Evolutionary conservation across 2,888 invertebrate species (phyloP), one percentile per base, ranked within the genome.

Genomic region (Coleophora flavipennella): DNA sequence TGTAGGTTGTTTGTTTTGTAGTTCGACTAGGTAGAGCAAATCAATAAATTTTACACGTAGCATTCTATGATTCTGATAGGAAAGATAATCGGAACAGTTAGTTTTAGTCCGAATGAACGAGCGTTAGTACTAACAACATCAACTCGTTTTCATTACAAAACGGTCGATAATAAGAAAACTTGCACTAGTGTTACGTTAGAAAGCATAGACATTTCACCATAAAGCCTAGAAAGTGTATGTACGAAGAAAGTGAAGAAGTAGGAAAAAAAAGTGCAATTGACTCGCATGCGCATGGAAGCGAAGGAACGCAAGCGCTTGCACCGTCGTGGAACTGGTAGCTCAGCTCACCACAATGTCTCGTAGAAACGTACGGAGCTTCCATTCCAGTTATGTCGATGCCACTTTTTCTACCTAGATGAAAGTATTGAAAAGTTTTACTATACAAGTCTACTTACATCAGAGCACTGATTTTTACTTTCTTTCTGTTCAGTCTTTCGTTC

Each of bases 391-490:
- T 57, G 58, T 67, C 60, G 59, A 54, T 64, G 59, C 71, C 67
- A 75, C 77, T 80, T 81, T 80, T 81, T 71, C 76, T 62, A 62
- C 70, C 57, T 62, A 71, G 67, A 71, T 72, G 67, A 71, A 68
- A 68, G 60, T 51, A 55, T 55, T 56, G 67, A 68, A 62, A 64
- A 66, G 66, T 72, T 62, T 73, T 71, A 70, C 75, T 59, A 59
- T 65, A 66, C 72, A 67, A 63, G 77, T 69, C 72, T 65, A 67
- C 74, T 74, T 75, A 74, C 77, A 74, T 67, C 72, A 61, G 67
- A 77, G 78, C 70, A 71, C 73, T 79, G 76, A 81, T 80, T 83
- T 81, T 84, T 84, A 83, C 84, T 84, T 83, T 84, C 84, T 76
- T 79, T 79, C 77, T 77, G 69, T 75, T 81, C 81, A 77, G 81